Evolutionary conservation across 2,888 invertebrate species (phyloP).

Genomic region (Dendrolimus pini): DNA sequence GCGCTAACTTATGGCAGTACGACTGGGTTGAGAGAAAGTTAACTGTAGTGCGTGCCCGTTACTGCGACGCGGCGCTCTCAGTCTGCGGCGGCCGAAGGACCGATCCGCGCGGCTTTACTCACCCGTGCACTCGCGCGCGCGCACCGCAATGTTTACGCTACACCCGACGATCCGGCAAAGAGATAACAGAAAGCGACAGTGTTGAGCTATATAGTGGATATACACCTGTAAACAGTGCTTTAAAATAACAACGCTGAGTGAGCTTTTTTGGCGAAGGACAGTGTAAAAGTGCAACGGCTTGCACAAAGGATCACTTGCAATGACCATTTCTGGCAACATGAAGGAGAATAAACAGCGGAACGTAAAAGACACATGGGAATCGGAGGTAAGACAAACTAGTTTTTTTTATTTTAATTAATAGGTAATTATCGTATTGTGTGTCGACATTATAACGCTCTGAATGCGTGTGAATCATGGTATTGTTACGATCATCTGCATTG

Average conservation of each 20-base stretch:
- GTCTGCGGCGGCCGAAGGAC: constrained; percentile 31
- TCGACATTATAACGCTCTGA: neutral
- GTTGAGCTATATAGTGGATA: constrained; percentile 28
- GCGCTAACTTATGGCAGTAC: constrained; percentile 54
- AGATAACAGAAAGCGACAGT: constrained; percentile 64
- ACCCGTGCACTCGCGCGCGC: constrained; percentile 16
- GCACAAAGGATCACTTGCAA: constrained; percentile 41
- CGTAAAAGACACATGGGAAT: constrained; percentile 66
- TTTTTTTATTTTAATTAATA: constrained; percentile 15
- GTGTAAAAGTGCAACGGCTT: constrained; percentile 50
- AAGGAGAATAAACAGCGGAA: constrained; percentile 64
- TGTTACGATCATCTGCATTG: constrained; percentile 40
- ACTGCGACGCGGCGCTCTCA: constrained; percentile 34
- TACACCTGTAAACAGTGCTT: constrained; percentile 1
- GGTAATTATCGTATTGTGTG: neutral
- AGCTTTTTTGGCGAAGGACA: constrained; percentile 14
- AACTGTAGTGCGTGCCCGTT: constrained; percentile 73
- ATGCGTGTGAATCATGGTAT: constrained; percentile 36
- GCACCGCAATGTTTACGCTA: constrained; percentile 45
- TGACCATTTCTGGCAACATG: constrained; percentile 69
- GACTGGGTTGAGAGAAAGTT: constrained; percentile 69
- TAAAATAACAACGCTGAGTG: neutral
- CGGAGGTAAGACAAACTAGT: constrained; percentile 50
- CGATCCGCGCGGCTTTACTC: constrained; percentile 17
- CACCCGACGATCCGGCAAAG: constrained; percentile 35